phyloP scores from a whole-genome alignment of 2,113 vertebrate genomes.

The Chunga burmeisteri region DNA sequence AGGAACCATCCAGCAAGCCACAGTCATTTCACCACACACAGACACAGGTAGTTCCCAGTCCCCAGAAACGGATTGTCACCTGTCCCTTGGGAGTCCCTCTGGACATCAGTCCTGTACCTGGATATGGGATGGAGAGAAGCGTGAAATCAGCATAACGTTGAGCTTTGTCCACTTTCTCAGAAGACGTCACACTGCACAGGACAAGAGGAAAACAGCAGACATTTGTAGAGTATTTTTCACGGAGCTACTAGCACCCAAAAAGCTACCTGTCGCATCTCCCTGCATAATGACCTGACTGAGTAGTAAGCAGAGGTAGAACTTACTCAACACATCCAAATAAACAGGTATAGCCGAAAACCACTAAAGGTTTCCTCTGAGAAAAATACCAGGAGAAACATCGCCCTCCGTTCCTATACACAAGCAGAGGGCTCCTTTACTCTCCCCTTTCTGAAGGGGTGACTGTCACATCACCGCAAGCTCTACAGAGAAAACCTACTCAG shows the following conservation, averaged over 20 bases:
- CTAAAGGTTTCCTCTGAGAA: neutral
- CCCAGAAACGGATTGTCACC: conserved; percentile 27
- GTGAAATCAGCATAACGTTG: conserved; percentile 98
- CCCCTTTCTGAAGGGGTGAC: neutral
- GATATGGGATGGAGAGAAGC: conserved; percentile 95
- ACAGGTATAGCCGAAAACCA: neutral
- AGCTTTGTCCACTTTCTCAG: conserved; percentile 98
- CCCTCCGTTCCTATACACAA: neutral
- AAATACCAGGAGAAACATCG: neutral
- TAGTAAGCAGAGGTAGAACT: neutral
- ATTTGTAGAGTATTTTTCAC: neutral
- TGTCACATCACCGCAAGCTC: neutral
- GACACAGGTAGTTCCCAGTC: neutral
- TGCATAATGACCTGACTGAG: neutral
- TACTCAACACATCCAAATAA: neutral
- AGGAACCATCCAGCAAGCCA: neutral
- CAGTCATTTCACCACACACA: neutral
- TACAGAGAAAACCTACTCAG: neutral
- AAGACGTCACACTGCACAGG: conserved; percentile 89
- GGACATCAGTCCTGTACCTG: conserved; percentile 80
- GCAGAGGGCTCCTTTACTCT: neutral
- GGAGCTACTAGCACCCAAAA: neutral
- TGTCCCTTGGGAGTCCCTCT: conserved; percentile 21
- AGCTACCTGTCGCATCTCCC: neutral
- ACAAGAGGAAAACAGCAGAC: conserved; percentile 23